phyloP scores from a whole-genome alignment of 2,797 vertebrate genomes.

The Melanotaenia parkinsoni region DNA sequence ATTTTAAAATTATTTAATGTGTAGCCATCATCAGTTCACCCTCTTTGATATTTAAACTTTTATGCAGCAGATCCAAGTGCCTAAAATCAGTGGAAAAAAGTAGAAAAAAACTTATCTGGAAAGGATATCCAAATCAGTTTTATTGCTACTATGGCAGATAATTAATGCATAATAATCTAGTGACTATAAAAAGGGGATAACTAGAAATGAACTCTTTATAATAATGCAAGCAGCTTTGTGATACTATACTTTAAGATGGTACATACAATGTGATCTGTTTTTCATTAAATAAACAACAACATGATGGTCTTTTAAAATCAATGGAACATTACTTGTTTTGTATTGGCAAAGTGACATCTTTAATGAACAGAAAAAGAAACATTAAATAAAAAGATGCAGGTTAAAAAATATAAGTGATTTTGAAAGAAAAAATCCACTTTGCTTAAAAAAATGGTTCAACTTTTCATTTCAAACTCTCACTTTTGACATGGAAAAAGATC shows the following conservation, averaged over 20 bases:
- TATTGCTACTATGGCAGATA: too few species aligned
- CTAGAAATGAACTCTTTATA: not conserved
- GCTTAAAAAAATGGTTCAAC: not conserved
- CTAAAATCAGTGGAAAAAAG: too few species aligned
- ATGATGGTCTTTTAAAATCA: not conserved
- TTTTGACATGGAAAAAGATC: not conserved
- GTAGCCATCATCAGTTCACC: not conserved
- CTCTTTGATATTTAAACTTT: not conserved
- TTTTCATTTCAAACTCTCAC: slow-evolving; percentile 2
- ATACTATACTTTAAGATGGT: not conserved
- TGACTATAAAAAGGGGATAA: not conserved
- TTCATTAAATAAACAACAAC: not conserved
- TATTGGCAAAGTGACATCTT: not conserved
- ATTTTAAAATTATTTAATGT: not conserved
- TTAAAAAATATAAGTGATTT: not conserved
- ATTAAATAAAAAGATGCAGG: not conserved
- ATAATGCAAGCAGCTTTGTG: not conserved
- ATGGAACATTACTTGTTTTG: not conserved
- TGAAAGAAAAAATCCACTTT: not conserved
- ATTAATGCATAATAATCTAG: not conserved
- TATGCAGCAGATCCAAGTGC: too few species aligned
- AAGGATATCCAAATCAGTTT: too few species aligned
- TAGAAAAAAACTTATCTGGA: too few species aligned
- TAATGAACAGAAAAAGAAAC: not conserved
- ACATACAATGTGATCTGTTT: not conserved